These are phyloP conservation scores for Tapirus terrestris DNA, from an alignment of 2,113 vertebrate genomes.

Conservation along the genomic window DNA sequence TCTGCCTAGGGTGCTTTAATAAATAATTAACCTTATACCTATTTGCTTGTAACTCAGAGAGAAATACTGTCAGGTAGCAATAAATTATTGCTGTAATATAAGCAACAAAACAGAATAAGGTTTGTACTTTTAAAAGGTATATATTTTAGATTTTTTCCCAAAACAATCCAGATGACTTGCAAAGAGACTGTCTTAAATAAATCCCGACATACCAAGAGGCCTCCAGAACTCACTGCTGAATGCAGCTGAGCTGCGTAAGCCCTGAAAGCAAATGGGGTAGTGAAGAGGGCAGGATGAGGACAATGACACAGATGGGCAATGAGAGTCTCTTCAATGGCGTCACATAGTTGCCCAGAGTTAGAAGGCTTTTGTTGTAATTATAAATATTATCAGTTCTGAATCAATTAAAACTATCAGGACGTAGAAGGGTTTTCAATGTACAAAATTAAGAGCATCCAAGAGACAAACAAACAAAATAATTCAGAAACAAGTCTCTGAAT, in stretches of 20 bases:
- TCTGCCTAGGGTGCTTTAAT: neutral
- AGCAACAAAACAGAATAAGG: neutral
- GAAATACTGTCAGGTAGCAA: slow-evolving; percentile 19
- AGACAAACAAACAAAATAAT: slow-evolving; percentile 9
- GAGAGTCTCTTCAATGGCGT: neutral
- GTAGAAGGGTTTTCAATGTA: neutral
- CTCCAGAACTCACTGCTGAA: neutral
- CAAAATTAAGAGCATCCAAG: slow-evolving; percentile 16
- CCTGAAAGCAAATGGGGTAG: neutral
- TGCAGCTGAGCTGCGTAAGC: neutral
- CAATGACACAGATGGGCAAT: accelerated
- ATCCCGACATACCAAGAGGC: neutral
- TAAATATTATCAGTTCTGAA: neutral
- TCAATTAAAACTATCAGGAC: neutral
- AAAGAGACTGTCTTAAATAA: slow-evolving; percentile 29
- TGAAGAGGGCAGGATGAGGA: neutral
- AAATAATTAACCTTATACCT: slow-evolving; percentile 65
- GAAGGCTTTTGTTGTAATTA: neutral
- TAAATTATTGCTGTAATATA: slow-evolving; percentile 51
- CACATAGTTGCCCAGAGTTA: neutral
- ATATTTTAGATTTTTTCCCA: neutral
- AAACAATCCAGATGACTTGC: neutral
- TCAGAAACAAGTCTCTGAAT: neutral
- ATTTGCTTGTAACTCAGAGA: slow-evolving; percentile 37
- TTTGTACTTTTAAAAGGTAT: slow-evolving; percentile 26